phyloP scores from a whole-genome alignment of 2,888 invertebrate species.

The Branchipolynoe longqiensis region DNA sequence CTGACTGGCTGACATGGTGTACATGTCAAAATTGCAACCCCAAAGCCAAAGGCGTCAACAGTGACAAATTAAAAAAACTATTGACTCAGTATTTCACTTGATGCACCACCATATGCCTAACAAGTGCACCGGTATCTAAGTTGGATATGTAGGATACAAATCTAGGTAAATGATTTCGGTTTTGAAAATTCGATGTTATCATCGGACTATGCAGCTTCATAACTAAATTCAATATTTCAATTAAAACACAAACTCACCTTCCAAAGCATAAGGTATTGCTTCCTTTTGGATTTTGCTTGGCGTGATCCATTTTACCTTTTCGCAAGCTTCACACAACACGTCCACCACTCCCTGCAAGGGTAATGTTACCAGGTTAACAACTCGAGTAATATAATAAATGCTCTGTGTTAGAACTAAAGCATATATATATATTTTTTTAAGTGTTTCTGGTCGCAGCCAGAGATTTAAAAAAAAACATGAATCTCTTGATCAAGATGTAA shows the following conservation, averaged over 20 bases:
- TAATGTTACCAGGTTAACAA: not conserved
- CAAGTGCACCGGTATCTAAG: too few species aligned
- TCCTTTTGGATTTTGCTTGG: constrained; percentile 98
- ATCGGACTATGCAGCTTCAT: too few species aligned
- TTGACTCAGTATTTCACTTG: too few species aligned
- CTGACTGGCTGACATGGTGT: too few species aligned
- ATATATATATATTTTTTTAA: not conserved
- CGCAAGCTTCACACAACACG: constrained; percentile 94
- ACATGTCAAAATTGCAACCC: too few species aligned
- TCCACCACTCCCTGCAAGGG: constrained; percentile 88
- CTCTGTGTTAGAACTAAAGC: too few species aligned
- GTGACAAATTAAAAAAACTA: too few species aligned
- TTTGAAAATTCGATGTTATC: too few species aligned
- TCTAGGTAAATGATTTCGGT: too few species aligned
- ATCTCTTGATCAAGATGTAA: not conserved
- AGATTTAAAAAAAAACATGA: not conserved
- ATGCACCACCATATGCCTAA: too few species aligned
- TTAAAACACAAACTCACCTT: constrained; percentile 84
- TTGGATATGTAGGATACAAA: not conserved
- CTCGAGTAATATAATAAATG: not conserved
- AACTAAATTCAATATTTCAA: not conserved
- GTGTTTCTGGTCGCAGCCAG: not conserved
- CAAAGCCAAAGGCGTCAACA: too few species aligned
- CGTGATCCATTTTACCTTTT: constrained; percentile 94
- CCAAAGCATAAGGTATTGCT: constrained; percentile 93